phyloP scores from a whole-genome alignment of 1,140 invertebrate genomes.

The Drosophila asahinai region DNA sequence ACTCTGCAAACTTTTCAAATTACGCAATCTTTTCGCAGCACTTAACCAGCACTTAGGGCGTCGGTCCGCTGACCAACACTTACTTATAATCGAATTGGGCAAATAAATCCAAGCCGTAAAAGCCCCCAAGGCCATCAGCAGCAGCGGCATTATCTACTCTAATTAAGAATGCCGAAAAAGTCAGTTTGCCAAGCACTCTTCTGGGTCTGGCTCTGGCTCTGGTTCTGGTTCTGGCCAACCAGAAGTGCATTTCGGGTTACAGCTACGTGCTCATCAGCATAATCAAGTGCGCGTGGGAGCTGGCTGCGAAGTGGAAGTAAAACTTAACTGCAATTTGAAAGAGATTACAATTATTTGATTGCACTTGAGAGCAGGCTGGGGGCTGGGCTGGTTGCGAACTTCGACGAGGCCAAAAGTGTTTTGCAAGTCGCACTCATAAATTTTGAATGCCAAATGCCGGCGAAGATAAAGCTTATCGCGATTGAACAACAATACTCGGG shows the following conservation, averaged over 20 bases:
- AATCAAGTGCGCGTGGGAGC: conserved; percentile 53
- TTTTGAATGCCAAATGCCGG: conserved; percentile 60
- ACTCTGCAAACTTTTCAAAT: conserved; percentile 33
- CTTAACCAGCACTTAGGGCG: conserved; percentile 25
- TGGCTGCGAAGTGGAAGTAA: conserved; percentile 42
- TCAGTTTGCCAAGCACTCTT: conserved; percentile 74
- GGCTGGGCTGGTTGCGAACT: conserved; percentile 11
- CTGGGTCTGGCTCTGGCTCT: conserved; percentile 9
- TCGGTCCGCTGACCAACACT: conserved; percentile 38
- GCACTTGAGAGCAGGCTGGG: conserved; percentile 36
- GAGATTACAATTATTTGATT: conserved; percentile 82
- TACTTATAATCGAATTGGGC: conserved; percentile 46
- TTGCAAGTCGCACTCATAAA: conserved; percentile 61
- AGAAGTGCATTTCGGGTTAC: conserved; percentile 69
- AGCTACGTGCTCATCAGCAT: conserved; percentile 75
- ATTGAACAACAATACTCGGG: conserved; percentile 58
- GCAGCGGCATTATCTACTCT: conserved; percentile 44
- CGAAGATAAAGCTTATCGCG: conserved; percentile 63
- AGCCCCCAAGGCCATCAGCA: conserved; percentile 50
- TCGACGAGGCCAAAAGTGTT: conserved; percentile 52
- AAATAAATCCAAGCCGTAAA: conserved; percentile 52
- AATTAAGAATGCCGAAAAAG: conserved; percentile 72
- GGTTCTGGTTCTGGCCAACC: conserved; percentile 15
- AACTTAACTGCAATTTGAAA: conserved; percentile 72
- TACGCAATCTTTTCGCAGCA: conserved; percentile 8